Percentiles rank a stretch among this genome's conserved stretches.
These are phyloP conservation scores for Dendrolimus pini DNA, from an alignment of 2,888 invertebrate genomes.

Conservation along the genomic window DNA sequence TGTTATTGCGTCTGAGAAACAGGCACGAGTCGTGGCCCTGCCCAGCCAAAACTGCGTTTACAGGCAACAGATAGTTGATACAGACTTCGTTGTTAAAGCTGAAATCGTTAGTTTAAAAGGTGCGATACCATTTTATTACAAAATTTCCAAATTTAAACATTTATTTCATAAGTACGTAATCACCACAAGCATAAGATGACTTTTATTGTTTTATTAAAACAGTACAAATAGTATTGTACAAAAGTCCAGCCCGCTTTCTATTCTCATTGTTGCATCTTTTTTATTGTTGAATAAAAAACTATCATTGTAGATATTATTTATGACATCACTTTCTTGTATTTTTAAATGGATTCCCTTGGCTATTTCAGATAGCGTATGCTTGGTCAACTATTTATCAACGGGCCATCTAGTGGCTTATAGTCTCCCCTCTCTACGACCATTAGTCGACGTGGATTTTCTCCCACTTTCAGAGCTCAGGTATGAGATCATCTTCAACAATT, in stretches of 20 bases:
- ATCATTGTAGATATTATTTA: no score
- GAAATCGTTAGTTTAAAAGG: conserved; percentile 95
- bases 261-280: not conserved
- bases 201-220: no score
- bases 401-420: conserved; percentile 96
- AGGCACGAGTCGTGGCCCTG: conserved; percentile 94
- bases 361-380: conserved; percentile 91
- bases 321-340: no score
- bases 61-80: conserved; percentile 93
- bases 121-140: conserved; percentile 30
- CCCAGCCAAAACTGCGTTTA: conserved; percentile 97
- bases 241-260: no score
- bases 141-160: no score
- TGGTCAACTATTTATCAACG: conserved; percentile 95
- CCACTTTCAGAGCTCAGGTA: conserved; percentile 96
- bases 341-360: no score
- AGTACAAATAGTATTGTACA: no score
- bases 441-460: conserved; percentile 95
- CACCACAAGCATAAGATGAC: no score
- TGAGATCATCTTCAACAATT: conserved; percentile 25
- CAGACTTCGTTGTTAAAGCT: conserved; percentile 95
- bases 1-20: conserved; percentile 95
- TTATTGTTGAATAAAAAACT: no score
- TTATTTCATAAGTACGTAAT: no score
- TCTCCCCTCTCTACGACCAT: conserved; percentile 94